phyloP scores from a whole-genome alignment of 2,797 vertebrate genomes.

The Anisognathus igniventris region DNA sequence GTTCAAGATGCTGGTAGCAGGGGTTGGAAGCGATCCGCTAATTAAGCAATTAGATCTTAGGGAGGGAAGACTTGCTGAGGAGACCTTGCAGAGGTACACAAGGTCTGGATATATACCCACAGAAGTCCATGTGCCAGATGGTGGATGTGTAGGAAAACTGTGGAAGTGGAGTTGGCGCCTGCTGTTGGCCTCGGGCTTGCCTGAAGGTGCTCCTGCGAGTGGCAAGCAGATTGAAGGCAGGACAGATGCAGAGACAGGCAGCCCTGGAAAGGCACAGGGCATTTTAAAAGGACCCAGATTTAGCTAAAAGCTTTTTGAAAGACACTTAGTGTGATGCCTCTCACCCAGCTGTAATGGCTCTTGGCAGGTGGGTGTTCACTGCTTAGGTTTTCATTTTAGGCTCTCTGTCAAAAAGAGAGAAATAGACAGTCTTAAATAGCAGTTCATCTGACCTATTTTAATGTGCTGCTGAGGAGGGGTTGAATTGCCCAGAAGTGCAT shows the following conservation, averaged over 20 bases:
- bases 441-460: neutral
- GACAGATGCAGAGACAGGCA: neutral
- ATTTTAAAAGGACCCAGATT: neutral
- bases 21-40: neutral
- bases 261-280: neutral
- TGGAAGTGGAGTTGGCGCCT: neutral
- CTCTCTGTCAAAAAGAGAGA: neutral
- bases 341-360: neutral
- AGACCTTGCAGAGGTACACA: neutral
- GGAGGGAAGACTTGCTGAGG: neutral
- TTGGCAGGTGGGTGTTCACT: neutral
- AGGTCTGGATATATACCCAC: neutral
- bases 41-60: neutral
- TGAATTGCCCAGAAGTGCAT: neutral
- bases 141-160: neutral
- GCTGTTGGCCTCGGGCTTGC: neutral
- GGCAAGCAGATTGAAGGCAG: neutral
- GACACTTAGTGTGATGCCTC: rapidly evolving
- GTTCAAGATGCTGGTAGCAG: neutral
- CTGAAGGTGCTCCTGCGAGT: rapidly evolving
- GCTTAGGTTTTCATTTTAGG: neutral
- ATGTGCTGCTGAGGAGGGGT: neutral
- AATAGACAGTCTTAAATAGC: neutral
- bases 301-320: neutral
- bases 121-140: neutral